These are phyloP conservation scores for Diorhabda sublineata DNA, from an alignment of 1,140 invertebrate genomes.

Conservation along the genomic window DNA sequence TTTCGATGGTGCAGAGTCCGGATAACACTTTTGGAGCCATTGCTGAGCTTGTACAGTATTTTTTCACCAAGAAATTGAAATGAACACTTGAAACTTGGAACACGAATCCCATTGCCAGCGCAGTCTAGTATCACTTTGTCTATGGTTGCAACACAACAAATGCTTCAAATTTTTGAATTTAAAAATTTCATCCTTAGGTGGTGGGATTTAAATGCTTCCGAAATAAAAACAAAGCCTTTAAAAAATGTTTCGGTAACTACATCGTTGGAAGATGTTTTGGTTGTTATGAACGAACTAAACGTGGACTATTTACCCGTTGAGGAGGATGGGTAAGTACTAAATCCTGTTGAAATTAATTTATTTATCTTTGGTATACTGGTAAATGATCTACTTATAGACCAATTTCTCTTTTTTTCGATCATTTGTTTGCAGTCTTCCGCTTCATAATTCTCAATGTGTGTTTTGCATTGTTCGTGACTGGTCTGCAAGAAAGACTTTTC, in stretches of 20 bases:
- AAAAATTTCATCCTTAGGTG: constrained; percentile 56
- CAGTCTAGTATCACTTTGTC: too few species aligned
- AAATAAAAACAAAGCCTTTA: constrained; percentile 57
- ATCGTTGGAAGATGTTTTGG: constrained; percentile 63
- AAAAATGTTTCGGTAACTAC: constrained; percentile 55
- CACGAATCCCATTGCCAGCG: too few species aligned
- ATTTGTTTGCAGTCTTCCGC: background rate
- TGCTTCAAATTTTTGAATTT: too few species aligned
- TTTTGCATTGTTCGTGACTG: background rate
- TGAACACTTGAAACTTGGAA: too few species aligned
- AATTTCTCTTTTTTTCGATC: background rate
- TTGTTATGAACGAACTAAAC: constrained; percentile 62
- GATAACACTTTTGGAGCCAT: too few species aligned
- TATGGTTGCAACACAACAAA: too few species aligned
- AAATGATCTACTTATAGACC: background rate
- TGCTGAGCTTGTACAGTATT: too few species aligned
- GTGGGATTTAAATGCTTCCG: constrained; percentile 63
- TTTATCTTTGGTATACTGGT: background rate
- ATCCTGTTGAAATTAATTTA: background rate
- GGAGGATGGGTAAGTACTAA: constrained; percentile 51
- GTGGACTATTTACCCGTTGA: constrained; percentile 71
- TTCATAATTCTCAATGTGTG: background rate
- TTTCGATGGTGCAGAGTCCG: too few species aligned
- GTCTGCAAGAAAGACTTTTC: background rate
- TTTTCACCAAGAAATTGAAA: too few species aligned